Evolutionary conservation across 2,797 vertebrate species (phyloP).

Genomic region (Poecilia gillii): DNA sequence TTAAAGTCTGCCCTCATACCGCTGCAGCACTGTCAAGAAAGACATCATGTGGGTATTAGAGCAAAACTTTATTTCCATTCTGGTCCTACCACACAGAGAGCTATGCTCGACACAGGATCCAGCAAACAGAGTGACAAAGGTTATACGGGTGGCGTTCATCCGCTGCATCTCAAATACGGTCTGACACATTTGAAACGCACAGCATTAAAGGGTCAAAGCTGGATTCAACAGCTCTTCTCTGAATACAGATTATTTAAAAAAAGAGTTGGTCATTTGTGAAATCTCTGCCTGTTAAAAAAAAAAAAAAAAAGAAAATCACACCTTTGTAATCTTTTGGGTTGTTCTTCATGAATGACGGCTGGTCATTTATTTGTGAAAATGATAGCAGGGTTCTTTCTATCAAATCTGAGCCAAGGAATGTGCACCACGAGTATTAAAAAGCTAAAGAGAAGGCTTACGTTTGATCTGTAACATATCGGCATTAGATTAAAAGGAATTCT

Average conservation of each 20-base stretch:
- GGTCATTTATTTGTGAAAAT: background rate
- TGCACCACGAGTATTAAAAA: constrained; percentile 2
- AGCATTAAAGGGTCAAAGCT: background rate
- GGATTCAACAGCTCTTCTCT: background rate
- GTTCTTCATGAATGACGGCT: background rate
- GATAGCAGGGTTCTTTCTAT: background rate
- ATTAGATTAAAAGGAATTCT: constrained; percentile 9
- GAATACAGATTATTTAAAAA: background rate
- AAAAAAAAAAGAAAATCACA: background rate
- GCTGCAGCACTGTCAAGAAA: constrained; percentile 37
- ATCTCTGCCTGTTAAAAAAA: background rate
- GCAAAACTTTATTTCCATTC: constrained; percentile 58
- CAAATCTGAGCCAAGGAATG: constrained; percentile 6
- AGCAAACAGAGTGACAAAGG: constrained; percentile 37
- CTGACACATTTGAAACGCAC: constrained; percentile 18
- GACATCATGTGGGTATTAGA: constrained; percentile 53
- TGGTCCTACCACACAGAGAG: constrained; percentile 39
- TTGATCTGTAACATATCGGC: constrained; percentile 15
- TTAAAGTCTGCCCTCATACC: constrained; percentile 23
- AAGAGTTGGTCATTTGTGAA: background rate
- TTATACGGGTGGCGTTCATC: constrained; percentile 29
- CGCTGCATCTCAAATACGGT: constrained; percentile 20
- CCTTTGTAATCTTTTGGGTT: background rate
- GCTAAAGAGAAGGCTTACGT: background rate
- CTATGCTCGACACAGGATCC: constrained; percentile 37